A percentile compares a stretch with the other conserved stretches of the same genome.
These are phyloP conservation scores for Tenthredo notha DNA, from an alignment of 2,888 invertebrate species.

Conservation along the genomic window DNA sequence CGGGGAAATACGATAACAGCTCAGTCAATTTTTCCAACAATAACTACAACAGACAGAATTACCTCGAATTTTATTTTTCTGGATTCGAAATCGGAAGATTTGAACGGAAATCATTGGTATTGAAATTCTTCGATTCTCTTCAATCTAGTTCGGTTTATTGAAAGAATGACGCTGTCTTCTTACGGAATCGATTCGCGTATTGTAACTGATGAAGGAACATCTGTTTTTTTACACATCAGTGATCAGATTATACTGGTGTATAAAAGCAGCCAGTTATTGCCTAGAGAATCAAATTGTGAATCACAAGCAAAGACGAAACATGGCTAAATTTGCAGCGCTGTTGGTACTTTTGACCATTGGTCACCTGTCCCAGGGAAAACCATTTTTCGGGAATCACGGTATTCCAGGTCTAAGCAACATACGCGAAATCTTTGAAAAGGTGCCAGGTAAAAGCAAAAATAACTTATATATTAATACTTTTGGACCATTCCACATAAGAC, in stretches of 20 bases:
- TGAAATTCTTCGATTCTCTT: not conserved
- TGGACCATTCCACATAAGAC: not conserved
- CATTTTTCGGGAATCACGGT: not conserved
- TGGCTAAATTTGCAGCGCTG: not conserved
- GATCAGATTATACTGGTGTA: not conserved
- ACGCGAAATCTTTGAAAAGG: no score
- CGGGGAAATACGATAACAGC: no score
- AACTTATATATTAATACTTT: not conserved
- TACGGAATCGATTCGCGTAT: not conserved
- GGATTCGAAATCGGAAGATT: no score
- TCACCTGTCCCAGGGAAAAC: not conserved
- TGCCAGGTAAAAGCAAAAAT: not conserved
- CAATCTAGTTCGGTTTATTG: not conserved
- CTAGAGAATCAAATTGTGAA: not conserved
- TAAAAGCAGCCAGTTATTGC: not conserved
- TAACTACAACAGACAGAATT: no score
- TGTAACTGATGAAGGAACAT: not conserved
- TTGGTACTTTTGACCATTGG: not conserved
- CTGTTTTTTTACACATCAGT: constrained; percentile 1
- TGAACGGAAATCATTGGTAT: no score
- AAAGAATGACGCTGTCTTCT: not conserved
- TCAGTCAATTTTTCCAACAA: no score
- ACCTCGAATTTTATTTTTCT: no score
- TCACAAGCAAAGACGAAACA: not conserved
- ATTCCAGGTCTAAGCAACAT: no score